Evolutionary conservation across 2,113 vertebrate species (phyloP).

Genomic region (Tachycineta bicolor): DNA sequence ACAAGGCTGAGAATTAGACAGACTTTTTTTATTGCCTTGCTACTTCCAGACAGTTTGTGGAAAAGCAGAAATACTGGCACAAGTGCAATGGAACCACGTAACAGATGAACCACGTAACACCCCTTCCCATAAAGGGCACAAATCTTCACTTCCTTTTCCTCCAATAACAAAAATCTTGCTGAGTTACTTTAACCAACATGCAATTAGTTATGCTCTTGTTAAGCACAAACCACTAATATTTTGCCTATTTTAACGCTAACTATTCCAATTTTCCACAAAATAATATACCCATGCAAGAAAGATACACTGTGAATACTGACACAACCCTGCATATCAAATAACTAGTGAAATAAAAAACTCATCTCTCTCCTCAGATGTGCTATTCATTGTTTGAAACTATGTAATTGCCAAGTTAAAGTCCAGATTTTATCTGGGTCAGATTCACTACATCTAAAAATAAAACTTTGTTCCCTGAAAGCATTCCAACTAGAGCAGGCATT

Average conservation of each 20-base stretch:
- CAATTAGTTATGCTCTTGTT: neutral
- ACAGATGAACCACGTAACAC: too few relatives aligned
- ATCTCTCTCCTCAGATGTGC: neutral
- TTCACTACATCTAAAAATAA: slow-evolving; percentile 22
- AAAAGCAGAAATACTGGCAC: neutral
- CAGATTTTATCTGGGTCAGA: neutral
- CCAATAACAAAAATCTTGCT: neutral
- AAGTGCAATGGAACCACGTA: neutral
- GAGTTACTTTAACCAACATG: neutral
- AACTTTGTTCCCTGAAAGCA: neutral
- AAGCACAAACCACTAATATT: neutral
- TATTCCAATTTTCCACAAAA: neutral
- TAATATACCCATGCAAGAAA: neutral
- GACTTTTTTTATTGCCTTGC: neutral
- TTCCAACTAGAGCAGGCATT: neutral
- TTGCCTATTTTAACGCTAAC: neutral
- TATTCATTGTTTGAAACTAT: neutral
- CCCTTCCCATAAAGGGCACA: neutral
- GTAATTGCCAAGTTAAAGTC: neutral
- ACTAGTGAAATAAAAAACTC: neutral
- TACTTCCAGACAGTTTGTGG: neutral
- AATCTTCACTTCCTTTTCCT: neutral
- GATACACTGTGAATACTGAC: neutral
- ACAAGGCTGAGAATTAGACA: neutral
- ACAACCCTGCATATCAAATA: neutral